Percentiles rank a stretch among this genome's conserved stretches.
phyloP scores from a whole-genome alignment of 2,797 vertebrate species.

The Rhodeus uyekii region DNA sequence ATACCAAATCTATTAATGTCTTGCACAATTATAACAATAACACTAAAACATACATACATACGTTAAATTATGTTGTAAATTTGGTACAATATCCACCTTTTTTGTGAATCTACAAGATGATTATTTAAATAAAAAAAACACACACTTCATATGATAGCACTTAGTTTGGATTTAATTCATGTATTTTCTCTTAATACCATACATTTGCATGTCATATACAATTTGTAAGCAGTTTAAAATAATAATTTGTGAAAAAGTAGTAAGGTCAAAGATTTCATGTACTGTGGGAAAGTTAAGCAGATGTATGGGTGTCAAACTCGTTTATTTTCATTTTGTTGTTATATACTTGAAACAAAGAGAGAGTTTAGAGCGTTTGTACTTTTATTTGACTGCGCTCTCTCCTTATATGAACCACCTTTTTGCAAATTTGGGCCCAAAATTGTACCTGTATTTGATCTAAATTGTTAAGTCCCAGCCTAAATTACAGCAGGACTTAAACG shows the following conservation, averaged over 20 bases:
- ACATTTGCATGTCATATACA: background rate
- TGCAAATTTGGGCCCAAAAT: background rate
- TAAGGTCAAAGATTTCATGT: background rate
- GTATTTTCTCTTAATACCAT: background rate
- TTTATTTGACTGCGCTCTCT: no score
- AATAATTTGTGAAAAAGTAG: background rate
- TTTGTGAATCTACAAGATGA: background rate
- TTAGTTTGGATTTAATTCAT: no score
- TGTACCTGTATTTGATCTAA: background rate
- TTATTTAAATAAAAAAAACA: background rate
- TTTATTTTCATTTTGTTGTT: background rate
- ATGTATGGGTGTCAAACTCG: background rate
- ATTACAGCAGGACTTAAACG: background rate
- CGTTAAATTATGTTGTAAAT: background rate
- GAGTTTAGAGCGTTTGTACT: no score
- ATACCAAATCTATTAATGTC: background rate
- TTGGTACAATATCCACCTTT: background rate
- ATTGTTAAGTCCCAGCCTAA: background rate
- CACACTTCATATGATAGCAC: background rate
- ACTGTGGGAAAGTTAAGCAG: background rate
- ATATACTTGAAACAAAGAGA: no score
- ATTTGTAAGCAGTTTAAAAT: background rate
- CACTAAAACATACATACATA: background rate
- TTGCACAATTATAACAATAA: background rate
- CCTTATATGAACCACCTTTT: background rate